phyloP scores from a whole-genome alignment of 2,113 vertebrate genomes.

The Coreoperca whiteheadi region DNA sequence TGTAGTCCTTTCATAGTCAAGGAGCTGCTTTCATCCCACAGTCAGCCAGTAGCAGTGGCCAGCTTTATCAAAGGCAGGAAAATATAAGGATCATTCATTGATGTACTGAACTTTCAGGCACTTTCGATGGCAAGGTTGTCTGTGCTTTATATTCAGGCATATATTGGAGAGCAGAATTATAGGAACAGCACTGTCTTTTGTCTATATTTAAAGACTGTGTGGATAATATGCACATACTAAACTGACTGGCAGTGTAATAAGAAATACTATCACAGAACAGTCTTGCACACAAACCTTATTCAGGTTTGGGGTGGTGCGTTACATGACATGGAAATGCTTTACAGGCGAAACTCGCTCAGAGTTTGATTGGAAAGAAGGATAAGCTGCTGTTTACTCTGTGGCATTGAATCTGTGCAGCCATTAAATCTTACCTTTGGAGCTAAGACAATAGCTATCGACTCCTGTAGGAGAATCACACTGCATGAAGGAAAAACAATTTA shows the following conservation, averaged over 20 bases:
- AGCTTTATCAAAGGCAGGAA: constrained; percentile 48
- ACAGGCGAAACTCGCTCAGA: constrained; percentile 24
- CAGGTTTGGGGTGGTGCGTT: constrained; percentile 8
- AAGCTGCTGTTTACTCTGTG: constrained; percentile 46
- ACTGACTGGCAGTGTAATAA: constrained; percentile 2
- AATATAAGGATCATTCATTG: constrained; percentile 25
- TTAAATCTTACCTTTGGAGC: constrained; percentile 78
- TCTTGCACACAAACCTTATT: not conserved
- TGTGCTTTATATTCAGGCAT: constrained; percentile 19
- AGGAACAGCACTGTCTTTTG: constrained; percentile 18
- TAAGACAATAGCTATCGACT: constrained; percentile 78
- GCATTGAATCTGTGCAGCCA: constrained; percentile 60
- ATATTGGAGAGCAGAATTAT: constrained; percentile 17
- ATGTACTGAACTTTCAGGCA: constrained; percentile 16
- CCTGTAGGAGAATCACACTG: constrained; percentile 66
- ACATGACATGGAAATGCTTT: constrained; percentile 24
- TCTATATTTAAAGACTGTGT: constrained; percentile 8
- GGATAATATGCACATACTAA: not conserved
- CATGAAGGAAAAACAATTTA: constrained; percentile 81
- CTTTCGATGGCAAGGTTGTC: not conserved
- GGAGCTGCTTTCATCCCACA: constrained; percentile 42
- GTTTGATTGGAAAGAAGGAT: constrained; percentile 54
- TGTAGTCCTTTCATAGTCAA: constrained; percentile 36
- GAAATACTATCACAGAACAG: not conserved
- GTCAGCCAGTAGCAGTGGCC: constrained; percentile 35